Conservation (phyloP, 37 sponge, comb jelly and placozoan species). For the Haliclona indistincta region DNA sequence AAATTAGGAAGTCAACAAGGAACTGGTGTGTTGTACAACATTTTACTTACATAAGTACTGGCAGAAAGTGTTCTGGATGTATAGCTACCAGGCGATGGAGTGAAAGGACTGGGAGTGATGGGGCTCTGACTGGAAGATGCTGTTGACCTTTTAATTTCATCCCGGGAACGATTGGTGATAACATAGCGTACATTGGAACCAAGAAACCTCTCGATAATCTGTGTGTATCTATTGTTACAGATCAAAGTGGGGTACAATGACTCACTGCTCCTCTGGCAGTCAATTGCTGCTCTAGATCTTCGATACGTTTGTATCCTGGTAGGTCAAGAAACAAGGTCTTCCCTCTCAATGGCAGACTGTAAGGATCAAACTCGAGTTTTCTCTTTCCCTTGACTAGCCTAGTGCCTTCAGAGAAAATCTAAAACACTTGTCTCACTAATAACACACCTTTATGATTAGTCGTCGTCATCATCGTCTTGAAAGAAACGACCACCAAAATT, state of each 20-base stretch:
- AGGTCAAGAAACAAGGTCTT: slow-evolving; percentile 64
- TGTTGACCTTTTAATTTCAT: not conserved
- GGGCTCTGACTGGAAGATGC: not conserved
- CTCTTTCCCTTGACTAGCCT: not conserved
- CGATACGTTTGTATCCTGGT: slow-evolving; percentile 21
- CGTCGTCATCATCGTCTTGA: too few relatives aligned
- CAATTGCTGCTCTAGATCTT: slow-evolving; percentile 36
- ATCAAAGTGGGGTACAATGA: not conserved
- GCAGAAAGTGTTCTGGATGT: not conserved
- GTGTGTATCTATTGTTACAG: not conserved
- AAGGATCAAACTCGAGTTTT: not conserved
- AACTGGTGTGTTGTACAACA: too few relatives aligned
- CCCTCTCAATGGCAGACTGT: slow-evolving; percentile 9
- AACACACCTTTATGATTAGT: too few relatives aligned
- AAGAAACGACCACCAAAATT: too few relatives aligned
- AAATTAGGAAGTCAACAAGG: not conserved
- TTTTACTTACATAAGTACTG: not conserved
- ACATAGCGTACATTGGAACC: slow-evolving; percentile 45
- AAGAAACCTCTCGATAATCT: slow-evolving; percentile 34
- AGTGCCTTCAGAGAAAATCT: not conserved
- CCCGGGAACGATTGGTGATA: slow-evolving; percentile 26
- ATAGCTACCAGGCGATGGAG: slow-evolving; percentile 22
- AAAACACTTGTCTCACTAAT: too few relatives aligned
- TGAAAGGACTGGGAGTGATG: slow-evolving; percentile 19
- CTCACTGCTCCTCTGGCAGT: slow-evolving; percentile 44